These are phyloP conservation scores for Pinna nobilis DNA, from an alignment of 1,140 invertebrate species.

Conservation along the genomic window DNA sequence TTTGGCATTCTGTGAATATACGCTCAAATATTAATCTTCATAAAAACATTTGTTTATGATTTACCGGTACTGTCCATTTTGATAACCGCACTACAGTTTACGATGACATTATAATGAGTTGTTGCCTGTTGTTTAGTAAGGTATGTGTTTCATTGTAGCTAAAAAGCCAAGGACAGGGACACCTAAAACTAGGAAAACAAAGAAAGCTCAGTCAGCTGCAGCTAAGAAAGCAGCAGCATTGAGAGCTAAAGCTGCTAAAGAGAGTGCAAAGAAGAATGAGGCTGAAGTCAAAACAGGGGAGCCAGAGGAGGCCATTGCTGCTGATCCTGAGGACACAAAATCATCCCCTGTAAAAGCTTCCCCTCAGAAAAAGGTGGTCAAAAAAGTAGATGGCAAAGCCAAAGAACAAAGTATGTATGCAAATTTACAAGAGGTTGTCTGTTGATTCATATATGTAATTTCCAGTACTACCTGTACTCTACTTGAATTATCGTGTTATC, in stretches of 20 bases:
- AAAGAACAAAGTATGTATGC: neutral
- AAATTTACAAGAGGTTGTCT: neutral
- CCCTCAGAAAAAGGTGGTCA: neutral
- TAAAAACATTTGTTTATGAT: no score
- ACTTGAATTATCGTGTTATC: neutral
- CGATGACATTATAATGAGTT: neutral
- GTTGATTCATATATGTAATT: neutral
- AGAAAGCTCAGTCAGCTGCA: conserved; percentile 31
- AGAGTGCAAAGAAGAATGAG: neutral
- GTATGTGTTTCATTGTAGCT: neutral
- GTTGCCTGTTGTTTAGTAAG: no score
- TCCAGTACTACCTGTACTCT: neutral
- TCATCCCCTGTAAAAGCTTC: neutral
- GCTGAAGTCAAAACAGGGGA: conserved; percentile 7
- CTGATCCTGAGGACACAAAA: no score
- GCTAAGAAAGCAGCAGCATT: conserved; percentile 15
- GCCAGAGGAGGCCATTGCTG: neutral
- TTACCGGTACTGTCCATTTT: neutral
- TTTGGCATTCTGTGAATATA: no score
- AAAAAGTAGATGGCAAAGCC: neutral
- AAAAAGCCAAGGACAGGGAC: neutral
- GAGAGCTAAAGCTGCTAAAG: conserved; percentile 12
- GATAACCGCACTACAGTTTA: no score
- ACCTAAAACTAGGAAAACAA: conserved; percentile 23
- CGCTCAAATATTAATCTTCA: no score